These are phyloP conservation scores for Crotalus tigris DNA, from an alignment of 2,113 vertebrate genomes.

Conservation along the genomic window DNA sequence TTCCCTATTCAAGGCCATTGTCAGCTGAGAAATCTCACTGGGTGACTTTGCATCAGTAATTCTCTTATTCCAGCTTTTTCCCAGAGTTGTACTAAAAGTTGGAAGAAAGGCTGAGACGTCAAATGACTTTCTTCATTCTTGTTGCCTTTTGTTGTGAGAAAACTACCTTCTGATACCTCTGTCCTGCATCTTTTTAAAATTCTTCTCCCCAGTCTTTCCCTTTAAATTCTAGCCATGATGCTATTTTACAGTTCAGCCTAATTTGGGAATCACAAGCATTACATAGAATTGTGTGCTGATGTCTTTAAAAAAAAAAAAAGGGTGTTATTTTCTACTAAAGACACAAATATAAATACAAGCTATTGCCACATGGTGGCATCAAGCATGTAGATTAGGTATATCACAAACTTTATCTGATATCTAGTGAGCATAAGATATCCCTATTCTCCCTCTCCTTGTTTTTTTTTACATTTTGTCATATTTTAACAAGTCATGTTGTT, in stretches of 20 bases:
- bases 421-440: not conserved
- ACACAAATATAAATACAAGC: slow-evolving; percentile 22
- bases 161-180: not conserved
- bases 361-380: slow-evolving; percentile 72
- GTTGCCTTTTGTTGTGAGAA: not conserved
- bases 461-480: not conserved
- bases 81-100: not conserved
- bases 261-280: not conserved
- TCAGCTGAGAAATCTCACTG: not conserved
- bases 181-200: not conserved
- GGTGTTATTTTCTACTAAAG: not conserved
- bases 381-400: slow-evolving; percentile 63
- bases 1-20: not conserved
- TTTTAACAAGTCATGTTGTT: not conserved
- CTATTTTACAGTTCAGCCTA: not conserved
- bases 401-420: not conserved
- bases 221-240: not conserved
- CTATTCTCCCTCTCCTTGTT: not conserved
- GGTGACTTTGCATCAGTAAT: not conserved
- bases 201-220: too few species aligned
- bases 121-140: not conserved
- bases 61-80: not conserved
- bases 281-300: not conserved
- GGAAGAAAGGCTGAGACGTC: not conserved
- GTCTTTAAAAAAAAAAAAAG: not conserved